Evolutionary conservation across 2,888 invertebrate genomes (phyloP).

Genomic region (Antitype chi): DNA sequence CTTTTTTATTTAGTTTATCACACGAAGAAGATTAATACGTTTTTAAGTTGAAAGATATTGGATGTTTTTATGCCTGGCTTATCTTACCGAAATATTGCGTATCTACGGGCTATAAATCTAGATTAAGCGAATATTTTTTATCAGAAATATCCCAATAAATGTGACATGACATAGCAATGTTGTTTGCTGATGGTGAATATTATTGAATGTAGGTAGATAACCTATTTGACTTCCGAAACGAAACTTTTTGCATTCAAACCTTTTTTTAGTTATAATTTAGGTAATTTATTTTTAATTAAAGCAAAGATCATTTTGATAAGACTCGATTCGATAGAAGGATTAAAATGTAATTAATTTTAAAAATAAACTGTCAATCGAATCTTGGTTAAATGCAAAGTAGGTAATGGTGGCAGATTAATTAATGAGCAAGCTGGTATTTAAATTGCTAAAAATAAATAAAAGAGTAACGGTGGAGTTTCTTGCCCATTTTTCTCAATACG

Average conservation of each 20-base stretch:
- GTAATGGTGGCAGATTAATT: neutral
- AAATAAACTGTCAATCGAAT: neutral
- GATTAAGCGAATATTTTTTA: slow-evolving; percentile 50
- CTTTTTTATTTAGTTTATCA: slow-evolving; percentile 34
- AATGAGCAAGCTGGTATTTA: no score
- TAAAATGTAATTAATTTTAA: neutral
- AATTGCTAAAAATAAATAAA: no score
- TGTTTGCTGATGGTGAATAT: slow-evolving; percentile 9
- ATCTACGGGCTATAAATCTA: slow-evolving; percentile 48
- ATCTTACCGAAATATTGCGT: slow-evolving; percentile 41
- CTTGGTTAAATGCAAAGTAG: neutral
- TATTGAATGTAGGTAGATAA: slow-evolving; percentile 1
- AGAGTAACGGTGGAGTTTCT: no score
- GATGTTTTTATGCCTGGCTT: slow-evolving; percentile 15
- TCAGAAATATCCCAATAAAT: slow-evolving; percentile 46
- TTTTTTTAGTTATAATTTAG: neutral
- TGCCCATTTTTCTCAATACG: no score
- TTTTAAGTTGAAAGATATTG: slow-evolving; percentile 41
- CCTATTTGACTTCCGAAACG: neutral
- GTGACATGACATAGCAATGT: slow-evolving; percentile 28
- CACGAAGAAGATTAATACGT: slow-evolving; percentile 37
- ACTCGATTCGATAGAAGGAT: neutral
- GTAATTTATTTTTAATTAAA: neutral
- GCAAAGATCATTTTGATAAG: neutral
- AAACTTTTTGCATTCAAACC: neutral